Base-by-base conservation (phyloP, 2,888 invertebrate genomes). In the Drosophila demipolita region DNA sequence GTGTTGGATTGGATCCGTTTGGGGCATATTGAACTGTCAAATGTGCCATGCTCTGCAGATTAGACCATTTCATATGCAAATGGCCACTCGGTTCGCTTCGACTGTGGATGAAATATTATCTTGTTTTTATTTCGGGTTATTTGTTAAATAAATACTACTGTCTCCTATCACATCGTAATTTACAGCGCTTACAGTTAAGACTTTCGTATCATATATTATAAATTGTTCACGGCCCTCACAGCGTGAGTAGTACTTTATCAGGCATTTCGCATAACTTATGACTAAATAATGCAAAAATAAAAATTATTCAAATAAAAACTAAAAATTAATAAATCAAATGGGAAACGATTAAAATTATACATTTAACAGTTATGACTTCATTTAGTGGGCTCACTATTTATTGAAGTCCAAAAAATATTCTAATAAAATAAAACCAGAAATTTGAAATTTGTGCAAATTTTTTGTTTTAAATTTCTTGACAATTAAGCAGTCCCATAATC, bases 181-280 rank as follows among this genome's bases (percentile, higher is more conserved):
- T 85, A 85, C 85, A 78, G 86, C 81, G 73, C 86, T 50, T 87
- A 85, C 85, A 85, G 85, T 85, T 85, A 85, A 77, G 70, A 66
- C 78, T 69, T 72, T 69, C 75, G 59, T 59, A 50, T 54, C 83
- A 74, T 85, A 87, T 83, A 73, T 87, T 83, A 83, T 66, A 64
- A 20, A 89, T 86, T 85, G 89, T 89, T 85, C 87, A 62, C 71
- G 81, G 58, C 45, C 69, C 54, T 36, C 72, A 60, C 64, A 52
- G 59, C 58, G 72, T 73, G 60, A 82, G n/a, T 26, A 73, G 87
- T 69, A 73, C 73, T 57, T 59, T 42, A 23, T 57, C 52, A 45
- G 32, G 38, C 65, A 68, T 66, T 84, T 89, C 85, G 84, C 88
- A 89, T 85, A 89, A 89, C 74, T 84, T 87, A 79, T 65, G 12